Evolutionary conservation across 2,113 vertebrate species (phyloP).

Genomic region (Engraulis encrasicolus): DNA sequence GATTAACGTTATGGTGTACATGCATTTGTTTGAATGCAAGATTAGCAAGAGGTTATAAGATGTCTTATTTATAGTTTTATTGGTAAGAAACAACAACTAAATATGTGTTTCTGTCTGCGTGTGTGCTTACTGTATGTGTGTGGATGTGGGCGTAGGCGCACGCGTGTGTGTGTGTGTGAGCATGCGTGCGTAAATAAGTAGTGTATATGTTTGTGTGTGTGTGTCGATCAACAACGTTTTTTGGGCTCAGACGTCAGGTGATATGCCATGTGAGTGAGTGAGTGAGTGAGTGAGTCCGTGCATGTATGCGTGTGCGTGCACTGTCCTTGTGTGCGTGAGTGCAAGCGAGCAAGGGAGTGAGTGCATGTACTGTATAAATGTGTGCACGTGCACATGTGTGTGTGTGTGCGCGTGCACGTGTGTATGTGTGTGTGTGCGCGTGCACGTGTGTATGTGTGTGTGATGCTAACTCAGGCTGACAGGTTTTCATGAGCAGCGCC

Average conservation of each 20-base stretch:
- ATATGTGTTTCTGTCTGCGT: neutral
- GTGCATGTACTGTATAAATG: neutral
- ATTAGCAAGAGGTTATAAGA: neutral
- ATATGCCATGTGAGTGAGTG: neutral
- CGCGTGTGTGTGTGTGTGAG: constrained; percentile 17
- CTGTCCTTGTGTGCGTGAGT: neutral
- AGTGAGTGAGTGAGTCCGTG: neutral
- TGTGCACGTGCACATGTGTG: too few relatives aligned
- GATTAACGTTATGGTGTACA: neutral
- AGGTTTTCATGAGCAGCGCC: constrained; percentile 57
- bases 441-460: neutral
- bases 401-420: neutral
- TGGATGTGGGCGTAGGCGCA: neutral
- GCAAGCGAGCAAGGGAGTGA: neutral
- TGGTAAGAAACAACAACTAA: neutral
- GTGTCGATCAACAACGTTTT: too few relatives aligned
- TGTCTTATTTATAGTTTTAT: constrained; percentile 1
- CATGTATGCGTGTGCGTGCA: neutral
- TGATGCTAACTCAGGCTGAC: constrained; percentile 27
- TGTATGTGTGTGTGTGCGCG: neutral
- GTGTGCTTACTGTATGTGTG: neutral
- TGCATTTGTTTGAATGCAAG: neutral
- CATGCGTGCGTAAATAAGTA: too few relatives aligned
- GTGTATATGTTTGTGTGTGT: neutral
- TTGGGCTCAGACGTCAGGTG: too few relatives aligned